phyloP scores from a whole-genome alignment of 2,797 vertebrate species.

The Picus viridis region DNA sequence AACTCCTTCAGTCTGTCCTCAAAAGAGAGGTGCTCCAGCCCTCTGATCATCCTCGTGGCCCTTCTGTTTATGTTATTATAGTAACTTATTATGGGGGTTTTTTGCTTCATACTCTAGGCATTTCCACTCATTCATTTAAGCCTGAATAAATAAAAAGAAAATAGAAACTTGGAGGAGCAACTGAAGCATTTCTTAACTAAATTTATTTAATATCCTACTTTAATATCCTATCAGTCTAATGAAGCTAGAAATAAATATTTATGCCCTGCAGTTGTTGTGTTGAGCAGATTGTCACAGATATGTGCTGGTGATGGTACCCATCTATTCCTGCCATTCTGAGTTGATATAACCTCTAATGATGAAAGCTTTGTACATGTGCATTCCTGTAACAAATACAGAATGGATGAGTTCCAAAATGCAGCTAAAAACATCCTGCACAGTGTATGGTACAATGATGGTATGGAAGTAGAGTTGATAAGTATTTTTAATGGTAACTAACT shows the following conservation, averaged over 20 bases:
- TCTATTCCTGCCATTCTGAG: background rate
- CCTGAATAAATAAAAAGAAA: background rate
- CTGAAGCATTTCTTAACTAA: background rate
- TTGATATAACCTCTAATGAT: background rate
- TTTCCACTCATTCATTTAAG: background rate
- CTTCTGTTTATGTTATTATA: background rate
- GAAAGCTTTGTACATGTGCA: background rate
- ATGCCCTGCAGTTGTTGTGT: background rate
- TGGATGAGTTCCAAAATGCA: background rate
- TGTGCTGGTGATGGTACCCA: background rate
- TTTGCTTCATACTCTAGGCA: background rate
- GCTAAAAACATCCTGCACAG: background rate
- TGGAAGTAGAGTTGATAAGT: background rate
- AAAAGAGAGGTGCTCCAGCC: too few relatives aligned
- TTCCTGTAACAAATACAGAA: background rate
- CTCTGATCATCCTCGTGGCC: too few relatives aligned
- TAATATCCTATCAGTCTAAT: background rate
- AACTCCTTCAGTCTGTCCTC: too few relatives aligned
- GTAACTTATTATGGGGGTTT: rapidly evolving
- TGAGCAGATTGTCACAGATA: background rate
- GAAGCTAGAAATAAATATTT: background rate
- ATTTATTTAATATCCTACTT: background rate
- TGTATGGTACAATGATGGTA: background rate
- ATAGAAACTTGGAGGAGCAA: background rate
- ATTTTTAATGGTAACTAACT: background rate